phyloP scores from a whole-genome alignment of 2,113 vertebrate genomes.

The Brevimyrus niger region DNA sequence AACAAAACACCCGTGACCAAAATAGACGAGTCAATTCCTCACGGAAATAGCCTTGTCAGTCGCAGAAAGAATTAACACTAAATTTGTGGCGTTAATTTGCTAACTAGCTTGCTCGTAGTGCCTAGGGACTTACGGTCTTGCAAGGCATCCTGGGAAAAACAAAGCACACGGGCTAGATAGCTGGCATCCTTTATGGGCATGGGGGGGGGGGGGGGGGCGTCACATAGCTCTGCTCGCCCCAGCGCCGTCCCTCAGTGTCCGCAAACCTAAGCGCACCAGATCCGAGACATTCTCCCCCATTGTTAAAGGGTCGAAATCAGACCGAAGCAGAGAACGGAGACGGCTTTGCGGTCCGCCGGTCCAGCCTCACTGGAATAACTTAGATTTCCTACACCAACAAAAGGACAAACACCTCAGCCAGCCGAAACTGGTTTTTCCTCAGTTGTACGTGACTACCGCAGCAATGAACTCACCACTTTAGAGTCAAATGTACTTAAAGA shows the following conservation, averaged over 20 bases:
- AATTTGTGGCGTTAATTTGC: neutral
- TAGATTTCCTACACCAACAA: neutral
- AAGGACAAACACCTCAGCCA: neutral
- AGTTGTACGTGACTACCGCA: neutral
- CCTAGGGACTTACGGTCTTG: neutral
- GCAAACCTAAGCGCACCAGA: neutral
- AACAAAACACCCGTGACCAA: neutral
- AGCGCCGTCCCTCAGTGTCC: neutral
- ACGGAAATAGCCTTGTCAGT: neutral
- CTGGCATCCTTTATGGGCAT: neutral
- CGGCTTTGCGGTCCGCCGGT: neutral
- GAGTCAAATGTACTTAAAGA: neutral
- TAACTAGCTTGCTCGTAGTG: neutral
- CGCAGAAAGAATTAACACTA: neutral
- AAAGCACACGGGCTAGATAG: neutral
- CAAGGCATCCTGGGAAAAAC: neutral
- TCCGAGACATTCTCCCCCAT: neutral
- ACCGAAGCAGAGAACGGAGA: neutral
- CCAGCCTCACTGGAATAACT: neutral
- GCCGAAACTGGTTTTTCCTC: neutral
- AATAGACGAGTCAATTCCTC: neutral
- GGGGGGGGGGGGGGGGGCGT: neutral
- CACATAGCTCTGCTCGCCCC: neutral
- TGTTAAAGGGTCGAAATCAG: neutral
- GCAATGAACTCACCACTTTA: neutral